A percentile compares a stretch with the other conserved stretches of the same genome.
phyloP scores from a whole-genome alignment of 2,797 vertebrate species.

The Zenarchopterus dispar region DNA sequence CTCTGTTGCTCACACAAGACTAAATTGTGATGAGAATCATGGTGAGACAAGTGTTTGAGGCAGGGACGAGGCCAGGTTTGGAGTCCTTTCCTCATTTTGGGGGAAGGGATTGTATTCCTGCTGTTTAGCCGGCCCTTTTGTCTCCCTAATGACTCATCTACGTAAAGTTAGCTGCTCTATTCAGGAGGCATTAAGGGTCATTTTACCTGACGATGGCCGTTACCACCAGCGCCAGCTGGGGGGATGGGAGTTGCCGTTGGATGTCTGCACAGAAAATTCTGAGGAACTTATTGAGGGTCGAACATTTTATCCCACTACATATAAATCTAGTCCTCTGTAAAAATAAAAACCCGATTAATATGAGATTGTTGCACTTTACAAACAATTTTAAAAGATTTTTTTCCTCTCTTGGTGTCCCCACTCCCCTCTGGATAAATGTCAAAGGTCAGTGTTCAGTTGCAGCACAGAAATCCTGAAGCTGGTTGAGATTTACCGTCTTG shows the following conservation, averaged over 20 bases:
- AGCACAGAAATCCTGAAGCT: slow-evolving; percentile 12
- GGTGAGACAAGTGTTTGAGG: slow-evolving; percentile 7
- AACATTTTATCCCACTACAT: too few species aligned
- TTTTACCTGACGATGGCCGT: slow-evolving; percentile 72
- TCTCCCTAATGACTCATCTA: slow-evolving; percentile 70
- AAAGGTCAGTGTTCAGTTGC: slow-evolving; percentile 44
- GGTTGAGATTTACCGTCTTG: slow-evolving; percentile 8
- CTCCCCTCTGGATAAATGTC: slow-evolving; percentile 11
- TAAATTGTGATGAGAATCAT: slow-evolving; percentile 26
- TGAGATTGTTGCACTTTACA: slow-evolving; percentile 19
- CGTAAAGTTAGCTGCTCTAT: slow-evolving; percentile 71
- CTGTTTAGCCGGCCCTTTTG: slow-evolving; percentile 69
- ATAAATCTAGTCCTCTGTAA: not conserved
- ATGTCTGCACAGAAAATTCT: slow-evolving; percentile 1
- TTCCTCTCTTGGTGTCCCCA: not conserved
- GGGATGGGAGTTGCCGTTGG: not conserved
- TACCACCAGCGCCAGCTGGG: slow-evolving; percentile 35
- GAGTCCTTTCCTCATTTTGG: slow-evolving; percentile 34
- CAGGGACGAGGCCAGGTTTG: slow-evolving; percentile 43
- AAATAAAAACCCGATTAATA: slow-evolving; percentile 10
- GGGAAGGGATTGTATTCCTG: slow-evolving; percentile 46
- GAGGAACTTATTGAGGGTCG: not conserved
- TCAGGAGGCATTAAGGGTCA: slow-evolving; percentile 75
- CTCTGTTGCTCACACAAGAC: slow-evolving; percentile 46
- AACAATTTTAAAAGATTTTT: slow-evolving; percentile 13